These are phyloP conservation scores for Lethenteron camtschaticum DNA, from an alignment of 2,113 vertebrate species.

Conservation along the genomic window DNA sequence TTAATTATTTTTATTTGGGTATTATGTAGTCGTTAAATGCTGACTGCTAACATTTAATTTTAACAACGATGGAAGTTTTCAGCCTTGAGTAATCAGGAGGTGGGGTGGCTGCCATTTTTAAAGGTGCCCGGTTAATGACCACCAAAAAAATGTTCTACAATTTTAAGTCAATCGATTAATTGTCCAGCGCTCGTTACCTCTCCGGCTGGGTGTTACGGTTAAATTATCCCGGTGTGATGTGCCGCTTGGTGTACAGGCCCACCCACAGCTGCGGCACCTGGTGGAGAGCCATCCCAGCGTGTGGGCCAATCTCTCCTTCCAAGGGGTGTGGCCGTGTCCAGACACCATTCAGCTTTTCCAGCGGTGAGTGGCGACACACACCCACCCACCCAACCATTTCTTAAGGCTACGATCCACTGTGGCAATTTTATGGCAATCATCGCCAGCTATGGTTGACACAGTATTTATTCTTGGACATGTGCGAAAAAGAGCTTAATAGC, in stretches of 20 bases:
- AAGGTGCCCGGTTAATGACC: too few species aligned
- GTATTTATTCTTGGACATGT: neutral
- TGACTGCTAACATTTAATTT: too few species aligned
- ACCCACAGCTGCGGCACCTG: constrained; percentile 56
- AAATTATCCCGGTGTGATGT: too few species aligned
- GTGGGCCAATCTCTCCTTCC: constrained; percentile 70
- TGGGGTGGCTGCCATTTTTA: too few species aligned
- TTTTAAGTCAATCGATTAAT: neutral
- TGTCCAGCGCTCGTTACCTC: constrained; percentile 6
- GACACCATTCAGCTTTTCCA: constrained; percentile 59
- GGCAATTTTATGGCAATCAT: too few species aligned
- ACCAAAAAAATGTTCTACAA: neutral
- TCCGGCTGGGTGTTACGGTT: neutral
- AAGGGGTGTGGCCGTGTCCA: constrained; percentile 65
- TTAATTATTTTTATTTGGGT: too few species aligned
- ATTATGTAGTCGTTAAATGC: too few species aligned
- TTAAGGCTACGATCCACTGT: too few species aligned
- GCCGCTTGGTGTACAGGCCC: constrained; percentile 29
- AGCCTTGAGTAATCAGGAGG: too few species aligned
- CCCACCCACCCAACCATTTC: too few species aligned
- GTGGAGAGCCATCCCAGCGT: constrained; percentile 68
- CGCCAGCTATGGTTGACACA: too few species aligned
- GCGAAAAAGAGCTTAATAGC: neutral
- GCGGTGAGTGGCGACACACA: constrained; percentile 27
- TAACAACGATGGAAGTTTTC: too few species aligned